Conservation (phyloP, 2,888 invertebrate species). For the Blastobasis lacticolella region DNA sequence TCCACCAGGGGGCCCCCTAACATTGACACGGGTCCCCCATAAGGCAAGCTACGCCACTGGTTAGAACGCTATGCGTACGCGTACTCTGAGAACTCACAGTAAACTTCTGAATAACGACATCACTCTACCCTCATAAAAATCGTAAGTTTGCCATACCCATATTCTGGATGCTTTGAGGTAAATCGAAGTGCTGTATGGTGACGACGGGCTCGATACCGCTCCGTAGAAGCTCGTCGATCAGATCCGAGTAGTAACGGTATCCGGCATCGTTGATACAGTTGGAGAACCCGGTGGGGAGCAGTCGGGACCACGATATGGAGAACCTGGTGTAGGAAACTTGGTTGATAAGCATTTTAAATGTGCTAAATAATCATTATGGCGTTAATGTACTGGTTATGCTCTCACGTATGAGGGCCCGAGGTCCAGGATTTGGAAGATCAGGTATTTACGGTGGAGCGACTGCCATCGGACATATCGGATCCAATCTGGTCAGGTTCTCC, state of each 20-base stretch:
- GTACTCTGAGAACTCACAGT: no score
- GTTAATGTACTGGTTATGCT: no score
- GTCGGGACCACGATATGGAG: slow-evolving; percentile 78
- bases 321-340: slow-evolving; percentile 43
- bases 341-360: background rate
- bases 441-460: background rate
- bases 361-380: no score
- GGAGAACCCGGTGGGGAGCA: slow-evolving; percentile 45
- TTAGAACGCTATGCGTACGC: no score
- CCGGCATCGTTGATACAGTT: slow-evolving; percentile 62
- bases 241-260: slow-evolving; percentile 63
- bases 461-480: background rate
- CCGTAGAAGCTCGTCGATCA: slow-evolving; percentile 64
- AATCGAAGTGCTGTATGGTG: slow-evolving; percentile 59
- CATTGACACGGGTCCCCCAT: no score
- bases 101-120: no score
- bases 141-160: slow-evolving; percentile 7
- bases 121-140: no score
- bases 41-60: no score
- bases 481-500: background rate
- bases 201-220: slow-evolving; percentile 68
- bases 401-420: background rate
- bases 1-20: no score
- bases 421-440: background rate
- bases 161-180: slow-evolving; percentile 43